Evolutionary conservation across 2,113 vertebrate genomes (phyloP).

Genomic region (Deroptyus accipitrinus): DNA sequence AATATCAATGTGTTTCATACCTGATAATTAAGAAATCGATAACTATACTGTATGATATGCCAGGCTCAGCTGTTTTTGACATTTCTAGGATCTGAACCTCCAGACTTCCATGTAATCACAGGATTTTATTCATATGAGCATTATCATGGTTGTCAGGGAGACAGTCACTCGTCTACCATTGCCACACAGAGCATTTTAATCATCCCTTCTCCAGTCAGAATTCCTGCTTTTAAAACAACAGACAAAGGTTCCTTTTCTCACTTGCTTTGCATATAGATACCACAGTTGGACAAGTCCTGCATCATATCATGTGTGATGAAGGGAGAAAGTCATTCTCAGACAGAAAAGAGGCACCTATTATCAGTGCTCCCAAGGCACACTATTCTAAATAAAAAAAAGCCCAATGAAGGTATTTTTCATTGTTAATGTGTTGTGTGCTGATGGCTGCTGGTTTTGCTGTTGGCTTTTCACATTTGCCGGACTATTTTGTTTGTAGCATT

Average conservation of each 20-base stretch:
- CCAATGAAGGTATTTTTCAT: neutral
- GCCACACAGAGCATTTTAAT: slow-evolving; percentile 28
- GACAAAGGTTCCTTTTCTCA: neutral
- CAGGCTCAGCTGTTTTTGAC: neutral
- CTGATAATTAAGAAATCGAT: slow-evolving; percentile 10
- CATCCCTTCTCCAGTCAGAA: neutral
- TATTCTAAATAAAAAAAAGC: neutral
- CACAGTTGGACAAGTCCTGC: neutral
- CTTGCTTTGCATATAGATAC: neutral
- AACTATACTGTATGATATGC: neutral
- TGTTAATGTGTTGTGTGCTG: neutral
- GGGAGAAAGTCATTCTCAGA: neutral
- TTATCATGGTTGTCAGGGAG: slow-evolving; percentile 45
- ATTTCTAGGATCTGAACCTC: neutral
- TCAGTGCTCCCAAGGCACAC: neutral
- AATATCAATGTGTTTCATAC: neutral
- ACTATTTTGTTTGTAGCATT: neutral
- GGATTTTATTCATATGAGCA: slow-evolving; percentile 22
- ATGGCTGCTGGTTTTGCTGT: neutral
- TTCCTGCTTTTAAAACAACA: neutral
- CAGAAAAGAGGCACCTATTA: neutral
- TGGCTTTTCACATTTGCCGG: neutral
- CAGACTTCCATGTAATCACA: neutral
- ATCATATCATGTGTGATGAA: neutral
- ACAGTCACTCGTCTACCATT: neutral